These are phyloP conservation scores for Sycobia sp. DNA, from an alignment of 1,140 invertebrate species.

Conservation along the genomic window DNA sequence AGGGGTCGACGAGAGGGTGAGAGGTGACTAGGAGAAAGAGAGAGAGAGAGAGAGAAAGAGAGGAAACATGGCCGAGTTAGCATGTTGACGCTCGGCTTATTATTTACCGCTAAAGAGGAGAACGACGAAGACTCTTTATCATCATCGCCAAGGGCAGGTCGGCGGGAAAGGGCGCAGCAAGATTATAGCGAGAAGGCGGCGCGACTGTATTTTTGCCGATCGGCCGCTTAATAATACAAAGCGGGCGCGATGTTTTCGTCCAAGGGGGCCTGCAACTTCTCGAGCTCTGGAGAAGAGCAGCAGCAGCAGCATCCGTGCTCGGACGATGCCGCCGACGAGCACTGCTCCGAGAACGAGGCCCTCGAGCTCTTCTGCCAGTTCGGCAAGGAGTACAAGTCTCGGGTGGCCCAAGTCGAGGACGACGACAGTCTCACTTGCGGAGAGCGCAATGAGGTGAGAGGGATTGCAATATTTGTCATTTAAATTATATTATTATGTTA, in stretches of 20 bases:
- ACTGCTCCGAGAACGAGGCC: constrained; percentile 42
- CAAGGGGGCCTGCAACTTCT: too few species aligned
- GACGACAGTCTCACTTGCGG: constrained; percentile 29
- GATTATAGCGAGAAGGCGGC: too few species aligned
- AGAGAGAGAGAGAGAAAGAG: background rate
- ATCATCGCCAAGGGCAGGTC: too few species aligned
- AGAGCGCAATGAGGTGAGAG: constrained; percentile 40
- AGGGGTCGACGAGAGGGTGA: background rate
- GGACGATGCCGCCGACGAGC: too few species aligned
- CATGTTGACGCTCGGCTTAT: background rate
- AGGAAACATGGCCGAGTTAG: background rate
- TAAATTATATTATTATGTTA: too few species aligned
- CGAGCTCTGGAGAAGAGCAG: background rate
- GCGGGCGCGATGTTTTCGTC: background rate
- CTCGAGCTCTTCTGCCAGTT: constrained; percentile 48
- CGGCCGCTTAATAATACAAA: too few species aligned
- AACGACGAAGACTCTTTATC: too few species aligned
- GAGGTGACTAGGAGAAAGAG: background rate
- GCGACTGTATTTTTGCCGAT: too few species aligned
- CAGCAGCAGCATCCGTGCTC: too few species aligned
- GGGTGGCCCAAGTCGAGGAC: constrained; percentile 44
- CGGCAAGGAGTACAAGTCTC: constrained; percentile 43
- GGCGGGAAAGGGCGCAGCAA: too few species aligned
- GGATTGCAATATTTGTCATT: background rate
- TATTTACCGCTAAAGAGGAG: too few species aligned